A percentile compares a stretch with the other conserved stretches of the same genome.
phyloP scores from a whole-genome alignment of 2,888 invertebrate genomes.

The Tetheella fluctuosa region DNA sequence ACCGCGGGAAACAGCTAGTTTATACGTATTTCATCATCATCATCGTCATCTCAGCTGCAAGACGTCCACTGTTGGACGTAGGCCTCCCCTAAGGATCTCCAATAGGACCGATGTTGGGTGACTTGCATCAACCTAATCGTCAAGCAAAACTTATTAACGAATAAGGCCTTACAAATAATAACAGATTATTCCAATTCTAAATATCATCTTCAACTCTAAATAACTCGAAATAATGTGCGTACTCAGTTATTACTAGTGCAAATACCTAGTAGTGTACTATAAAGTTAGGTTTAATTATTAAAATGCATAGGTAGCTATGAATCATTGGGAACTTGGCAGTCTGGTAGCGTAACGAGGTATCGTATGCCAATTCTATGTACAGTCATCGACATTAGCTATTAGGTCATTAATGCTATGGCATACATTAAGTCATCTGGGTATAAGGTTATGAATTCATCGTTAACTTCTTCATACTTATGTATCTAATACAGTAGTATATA shows the following conservation, averaged over 20 bases:
- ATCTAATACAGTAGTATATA: no score
- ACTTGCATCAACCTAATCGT: no score
- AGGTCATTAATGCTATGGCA: neutral
- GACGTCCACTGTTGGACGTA: no score
- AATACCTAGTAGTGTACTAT: neutral
- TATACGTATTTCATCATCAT: no score
- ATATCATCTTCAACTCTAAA: neutral
- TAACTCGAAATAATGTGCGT: neutral
- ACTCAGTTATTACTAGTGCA: neutral
- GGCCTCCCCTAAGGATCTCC: no score
- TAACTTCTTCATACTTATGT: no score
- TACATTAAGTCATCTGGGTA: neutral
- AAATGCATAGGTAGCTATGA: neutral
- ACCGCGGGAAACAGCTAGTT: no score
- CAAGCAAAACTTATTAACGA: no score
- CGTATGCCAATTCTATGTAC: neutral
- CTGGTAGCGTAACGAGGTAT: neutral
- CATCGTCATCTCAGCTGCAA: no score
- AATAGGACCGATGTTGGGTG: no score
- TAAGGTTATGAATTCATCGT: neutral
- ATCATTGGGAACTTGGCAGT: conserved; percentile 4
- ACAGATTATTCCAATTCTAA: no score
- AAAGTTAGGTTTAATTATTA: neutral
- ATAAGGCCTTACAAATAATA: no score
- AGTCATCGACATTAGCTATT: neutral